Evolutionary conservation across 2,797 vertebrate genomes (phyloP).

Genomic region (Botia kubotai): DNA sequence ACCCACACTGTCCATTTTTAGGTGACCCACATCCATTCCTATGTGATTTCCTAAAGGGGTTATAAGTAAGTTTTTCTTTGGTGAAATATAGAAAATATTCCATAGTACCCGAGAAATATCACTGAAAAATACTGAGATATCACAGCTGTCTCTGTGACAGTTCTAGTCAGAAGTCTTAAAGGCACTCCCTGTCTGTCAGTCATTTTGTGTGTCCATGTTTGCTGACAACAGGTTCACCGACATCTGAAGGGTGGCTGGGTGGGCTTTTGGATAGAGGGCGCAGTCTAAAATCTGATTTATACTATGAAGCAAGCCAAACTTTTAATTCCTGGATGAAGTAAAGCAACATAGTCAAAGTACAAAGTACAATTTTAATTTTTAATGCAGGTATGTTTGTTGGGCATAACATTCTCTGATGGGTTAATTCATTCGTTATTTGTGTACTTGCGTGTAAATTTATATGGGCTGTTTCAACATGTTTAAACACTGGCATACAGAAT

Average conservation of each 20-base stretch:
- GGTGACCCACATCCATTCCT: conserved; percentile 9
- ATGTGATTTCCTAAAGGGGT: background rate
- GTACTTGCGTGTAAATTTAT: background rate
- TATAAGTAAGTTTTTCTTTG: background rate
- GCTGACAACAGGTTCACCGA: background rate
- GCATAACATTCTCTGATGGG: too few species aligned
- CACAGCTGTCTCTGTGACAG: background rate
- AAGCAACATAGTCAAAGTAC: background rate
- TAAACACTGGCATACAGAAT: background rate
- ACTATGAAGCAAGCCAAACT: too few species aligned
- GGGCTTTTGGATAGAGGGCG: background rate
- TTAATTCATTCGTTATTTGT: background rate
- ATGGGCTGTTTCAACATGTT: background rate
- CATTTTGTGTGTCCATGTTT: background rate
- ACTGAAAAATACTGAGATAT: background rate
- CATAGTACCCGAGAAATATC: background rate
- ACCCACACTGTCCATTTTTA: conserved; percentile 15
- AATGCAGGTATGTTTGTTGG: too few species aligned
- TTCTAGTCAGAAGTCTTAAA: background rate
- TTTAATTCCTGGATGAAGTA: too few species aligned
- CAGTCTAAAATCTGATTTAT: background rate
- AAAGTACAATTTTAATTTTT: too few species aligned
- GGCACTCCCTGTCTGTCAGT: background rate
- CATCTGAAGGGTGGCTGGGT: background rate
- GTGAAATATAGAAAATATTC: background rate